Evolutionary conservation across 2,797 vertebrate genomes (phyloP).

Genomic region (Xerus rutilus): DNA sequence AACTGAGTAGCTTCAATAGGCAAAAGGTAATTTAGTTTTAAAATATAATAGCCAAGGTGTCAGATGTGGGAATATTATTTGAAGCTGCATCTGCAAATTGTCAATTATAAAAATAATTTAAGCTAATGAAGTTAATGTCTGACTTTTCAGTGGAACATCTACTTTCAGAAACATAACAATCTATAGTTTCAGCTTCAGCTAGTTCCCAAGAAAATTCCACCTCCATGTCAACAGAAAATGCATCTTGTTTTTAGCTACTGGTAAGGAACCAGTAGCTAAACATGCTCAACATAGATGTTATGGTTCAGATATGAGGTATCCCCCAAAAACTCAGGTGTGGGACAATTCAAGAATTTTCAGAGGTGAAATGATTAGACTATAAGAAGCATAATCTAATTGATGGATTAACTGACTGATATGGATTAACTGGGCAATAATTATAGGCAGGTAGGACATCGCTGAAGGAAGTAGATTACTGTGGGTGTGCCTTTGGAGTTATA

Average conservation of each 20-base stretch:
- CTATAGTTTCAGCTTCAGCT: not conserved
- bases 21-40: not conserved
- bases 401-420: too few relatives aligned
- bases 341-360: too few relatives aligned
- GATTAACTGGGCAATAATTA: too few relatives aligned
- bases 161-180: not conserved
- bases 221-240: not conserved
- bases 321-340: too few relatives aligned
- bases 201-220: not conserved
- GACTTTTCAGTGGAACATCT: not conserved
- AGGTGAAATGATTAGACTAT: too few relatives aligned
- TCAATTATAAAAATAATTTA: slow-evolving; percentile 29
- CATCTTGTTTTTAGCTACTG: not conserved
- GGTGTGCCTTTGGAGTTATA: too few relatives aligned
- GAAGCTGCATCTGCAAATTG: not conserved
- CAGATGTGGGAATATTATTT: not conserved
- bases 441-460: too few relatives aligned
- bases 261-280: not conserved
- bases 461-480: too few relatives aligned
- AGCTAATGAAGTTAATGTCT: not conserved
- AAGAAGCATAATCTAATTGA: too few relatives aligned
- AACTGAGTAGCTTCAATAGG: not conserved
- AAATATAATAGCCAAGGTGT: not conserved
- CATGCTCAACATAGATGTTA: not conserved
- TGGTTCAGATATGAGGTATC: too few relatives aligned